phyloP scores from a whole-genome alignment of 2,113 vertebrate species.

The Meleagris gallopavo region DNA sequence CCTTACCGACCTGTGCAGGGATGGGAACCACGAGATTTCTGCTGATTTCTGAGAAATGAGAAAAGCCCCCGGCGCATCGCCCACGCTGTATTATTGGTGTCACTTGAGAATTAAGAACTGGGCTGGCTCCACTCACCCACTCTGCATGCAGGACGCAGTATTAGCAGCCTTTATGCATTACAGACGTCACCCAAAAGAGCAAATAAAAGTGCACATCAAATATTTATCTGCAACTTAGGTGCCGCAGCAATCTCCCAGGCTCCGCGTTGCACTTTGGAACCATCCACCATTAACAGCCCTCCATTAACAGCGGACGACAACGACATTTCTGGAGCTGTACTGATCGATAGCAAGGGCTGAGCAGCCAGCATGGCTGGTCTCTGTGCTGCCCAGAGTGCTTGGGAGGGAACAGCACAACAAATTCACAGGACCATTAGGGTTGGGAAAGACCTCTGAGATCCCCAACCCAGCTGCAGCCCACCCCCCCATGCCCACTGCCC shows the following conservation, averaged over 20 bases:
- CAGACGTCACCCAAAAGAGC: background rate
- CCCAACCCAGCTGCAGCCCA: background rate
- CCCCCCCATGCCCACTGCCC: no score
- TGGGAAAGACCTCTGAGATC: background rate
- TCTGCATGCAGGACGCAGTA: background rate
- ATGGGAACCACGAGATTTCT: background rate
- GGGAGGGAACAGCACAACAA: background rate
- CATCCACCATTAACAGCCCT: background rate
- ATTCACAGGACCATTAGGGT: background rate
- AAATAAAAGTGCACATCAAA: background rate
- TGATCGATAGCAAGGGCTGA: accelerated
- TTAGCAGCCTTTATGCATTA: background rate
- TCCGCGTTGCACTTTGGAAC: accelerated
- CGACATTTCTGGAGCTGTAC: background rate
- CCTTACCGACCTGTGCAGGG: background rate
- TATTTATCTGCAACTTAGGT: background rate
- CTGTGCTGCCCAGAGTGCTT: background rate
- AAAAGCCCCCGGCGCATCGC: background rate
- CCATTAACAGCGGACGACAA: background rate
- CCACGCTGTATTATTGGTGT: accelerated
- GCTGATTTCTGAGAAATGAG: background rate
- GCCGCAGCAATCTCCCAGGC: background rate
- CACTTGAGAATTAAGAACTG: no score
- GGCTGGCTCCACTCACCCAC: background rate
- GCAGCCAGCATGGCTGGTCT: background rate